A percentile compares a stretch with the other conserved stretches of the same genome.
phyloP scores from a whole-genome alignment of 2,797 vertebrate species.

The Tokudaia muenninki region DNA sequence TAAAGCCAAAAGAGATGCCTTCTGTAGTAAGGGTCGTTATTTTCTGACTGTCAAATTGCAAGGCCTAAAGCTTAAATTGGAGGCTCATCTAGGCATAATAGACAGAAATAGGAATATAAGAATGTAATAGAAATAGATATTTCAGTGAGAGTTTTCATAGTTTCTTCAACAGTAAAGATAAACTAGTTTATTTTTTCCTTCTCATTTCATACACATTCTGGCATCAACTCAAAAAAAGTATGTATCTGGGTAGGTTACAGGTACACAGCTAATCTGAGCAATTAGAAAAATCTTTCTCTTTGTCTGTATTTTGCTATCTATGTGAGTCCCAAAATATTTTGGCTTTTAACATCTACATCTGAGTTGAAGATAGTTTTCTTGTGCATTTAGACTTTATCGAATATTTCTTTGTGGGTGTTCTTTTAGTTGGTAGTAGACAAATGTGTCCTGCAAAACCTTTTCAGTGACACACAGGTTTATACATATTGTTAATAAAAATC shows the following conservation, averaged over 20 bases:
- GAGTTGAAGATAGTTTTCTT: not conserved
- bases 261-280: not conserved
- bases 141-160: not conserved
- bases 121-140: not conserved
- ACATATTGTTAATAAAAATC: slow-evolving; percentile 45
- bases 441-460: not conserved
- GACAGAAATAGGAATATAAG: not conserved
- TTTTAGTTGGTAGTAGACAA: not conserved
- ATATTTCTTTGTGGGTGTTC: slow-evolving; percentile 9
- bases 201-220: not conserved
- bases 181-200: not conserved
- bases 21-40: not conserved
- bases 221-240: not conserved
- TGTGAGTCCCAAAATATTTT: not conserved
- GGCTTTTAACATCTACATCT: slow-evolving; percentile 8
- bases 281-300: not conserved
- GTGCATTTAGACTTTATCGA: not conserved
- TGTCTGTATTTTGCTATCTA: not conserved
- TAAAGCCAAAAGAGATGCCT: not conserved
- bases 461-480: slow-evolving; percentile 29
- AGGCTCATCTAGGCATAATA: not conserved
- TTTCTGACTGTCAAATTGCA: not conserved
- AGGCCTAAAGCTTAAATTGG: not conserved
- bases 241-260: not conserved
- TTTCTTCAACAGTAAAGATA: not conserved